Percentiles rank a stretch among this genome's conserved stretches.
Evolutionary conservation across 2,113 vertebrate genomes (phyloP).

Genomic region (Poecile atricapillus): DNA sequence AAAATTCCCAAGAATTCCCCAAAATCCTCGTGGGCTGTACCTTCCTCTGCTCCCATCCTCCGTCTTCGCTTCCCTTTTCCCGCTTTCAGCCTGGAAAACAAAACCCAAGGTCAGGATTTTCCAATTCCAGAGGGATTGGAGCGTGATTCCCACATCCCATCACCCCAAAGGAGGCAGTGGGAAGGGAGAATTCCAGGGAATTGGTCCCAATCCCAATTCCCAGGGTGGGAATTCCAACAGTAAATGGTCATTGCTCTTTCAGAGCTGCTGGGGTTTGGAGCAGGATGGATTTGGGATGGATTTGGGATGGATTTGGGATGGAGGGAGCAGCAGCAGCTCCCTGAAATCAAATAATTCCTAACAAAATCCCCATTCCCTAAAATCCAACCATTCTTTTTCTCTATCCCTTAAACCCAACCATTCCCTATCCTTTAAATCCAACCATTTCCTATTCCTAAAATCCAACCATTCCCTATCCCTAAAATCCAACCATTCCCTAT

Average conservation of each 20-base stretch:
- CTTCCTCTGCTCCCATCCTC: slow-evolving; percentile 55
- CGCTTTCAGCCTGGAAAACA: slow-evolving; percentile 59
- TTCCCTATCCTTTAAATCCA: background rate
- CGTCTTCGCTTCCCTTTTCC: slow-evolving; percentile 14
- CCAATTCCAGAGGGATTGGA: background rate
- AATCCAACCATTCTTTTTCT: background rate
- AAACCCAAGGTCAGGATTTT: background rate
- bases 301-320: background rate
- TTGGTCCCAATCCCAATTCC: background rate
- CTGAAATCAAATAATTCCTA: no score
- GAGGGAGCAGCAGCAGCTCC: background rate
- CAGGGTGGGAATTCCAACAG: background rate
- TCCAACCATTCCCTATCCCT: background rate
- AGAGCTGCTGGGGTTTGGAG: background rate
- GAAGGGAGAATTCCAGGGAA: background rate
- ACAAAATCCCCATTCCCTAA: background rate
- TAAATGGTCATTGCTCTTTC: background rate
- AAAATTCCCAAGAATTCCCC: background rate
- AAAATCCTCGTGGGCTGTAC: background rate
- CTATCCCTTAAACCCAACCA: background rate
- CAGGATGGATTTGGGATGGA: background rate
- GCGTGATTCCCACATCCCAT: rapidly evolving
- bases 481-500: no score
- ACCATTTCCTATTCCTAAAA: background rate
- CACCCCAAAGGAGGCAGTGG: background rate